Evolutionary conservation across 2,113 vertebrate genomes (phyloP).

Genomic region (Sceloporus tristichus): DNA sequence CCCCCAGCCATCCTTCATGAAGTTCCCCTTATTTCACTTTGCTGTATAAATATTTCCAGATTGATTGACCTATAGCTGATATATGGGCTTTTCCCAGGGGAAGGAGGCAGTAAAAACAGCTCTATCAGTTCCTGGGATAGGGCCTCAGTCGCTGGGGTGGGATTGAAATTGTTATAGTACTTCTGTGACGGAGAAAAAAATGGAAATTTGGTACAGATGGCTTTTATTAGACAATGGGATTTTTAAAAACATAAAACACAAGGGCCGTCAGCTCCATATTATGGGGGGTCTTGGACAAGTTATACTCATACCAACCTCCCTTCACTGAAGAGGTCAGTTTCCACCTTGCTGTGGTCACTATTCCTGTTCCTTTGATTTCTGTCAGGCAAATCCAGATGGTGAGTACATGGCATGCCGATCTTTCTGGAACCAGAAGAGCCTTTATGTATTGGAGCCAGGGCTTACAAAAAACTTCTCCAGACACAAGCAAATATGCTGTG

Average conservation of each 20-base stretch:
- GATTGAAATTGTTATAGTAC: background rate
- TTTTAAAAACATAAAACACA: background rate
- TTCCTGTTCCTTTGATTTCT: background rate
- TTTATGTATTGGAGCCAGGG: too few relatives aligned
- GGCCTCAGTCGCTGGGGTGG: background rate
- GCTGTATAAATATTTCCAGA: background rate
- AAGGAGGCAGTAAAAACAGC: background rate
- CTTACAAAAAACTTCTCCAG: too few relatives aligned
- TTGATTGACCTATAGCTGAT: background rate
- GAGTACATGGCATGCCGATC: too few relatives aligned
- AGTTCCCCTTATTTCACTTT: background rate
- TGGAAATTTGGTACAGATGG: conserved; percentile 7
- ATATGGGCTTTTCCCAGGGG: background rate
- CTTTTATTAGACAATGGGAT: background rate
- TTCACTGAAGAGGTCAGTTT: background rate
- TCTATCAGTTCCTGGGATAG: background rate
- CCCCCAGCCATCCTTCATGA: background rate
- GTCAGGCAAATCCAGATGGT: background rate
- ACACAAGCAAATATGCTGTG: too few relatives aligned
- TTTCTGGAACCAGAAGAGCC: too few relatives aligned
- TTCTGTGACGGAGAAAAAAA: background rate
- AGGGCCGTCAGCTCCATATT: background rate
- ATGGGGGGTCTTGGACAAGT: background rate
- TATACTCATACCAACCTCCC: background rate
- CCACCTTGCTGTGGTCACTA: background rate